phyloP scores from a whole-genome alignment of 2,888 invertebrate species.

The Fragum whitleyi region DNA sequence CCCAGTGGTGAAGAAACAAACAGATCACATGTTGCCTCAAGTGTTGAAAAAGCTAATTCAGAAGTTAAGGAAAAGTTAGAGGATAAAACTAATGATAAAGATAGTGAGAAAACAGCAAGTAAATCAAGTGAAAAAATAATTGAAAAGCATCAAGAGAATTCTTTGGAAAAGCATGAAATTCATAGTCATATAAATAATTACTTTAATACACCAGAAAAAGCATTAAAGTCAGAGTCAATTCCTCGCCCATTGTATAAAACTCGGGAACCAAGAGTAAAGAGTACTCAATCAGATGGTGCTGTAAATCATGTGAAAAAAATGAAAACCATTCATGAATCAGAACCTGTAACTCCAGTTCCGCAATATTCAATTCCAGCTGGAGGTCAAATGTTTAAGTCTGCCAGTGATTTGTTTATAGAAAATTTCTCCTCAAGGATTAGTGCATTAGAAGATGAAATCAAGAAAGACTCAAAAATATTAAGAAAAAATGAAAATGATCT shows the following conservation, averaged over 20 bases:
- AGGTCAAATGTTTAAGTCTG: constrained; percentile 68
- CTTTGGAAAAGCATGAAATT: neutral
- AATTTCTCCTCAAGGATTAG: constrained; percentile 72
- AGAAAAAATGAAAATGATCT: constrained; percentile 60
- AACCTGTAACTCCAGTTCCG: constrained; percentile 52
- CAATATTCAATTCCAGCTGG: constrained; percentile 59
- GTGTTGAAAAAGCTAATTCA: neutral
- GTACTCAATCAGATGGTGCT: constrained; percentile 64
- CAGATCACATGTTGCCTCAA: constrained; percentile 1
- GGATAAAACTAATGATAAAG: neutral
- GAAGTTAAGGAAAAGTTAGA: constrained; percentile 1
- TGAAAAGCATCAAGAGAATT: neutral
- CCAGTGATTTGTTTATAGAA: constrained; percentile 77
- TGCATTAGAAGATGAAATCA: constrained; percentile 75
- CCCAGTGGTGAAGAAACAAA: constrained; percentile 42
- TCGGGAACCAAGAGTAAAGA: constrained; percentile 48
- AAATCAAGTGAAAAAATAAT: neutral
- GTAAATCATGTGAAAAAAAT: constrained; percentile 49
- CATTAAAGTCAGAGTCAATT: constrained; percentile 16
- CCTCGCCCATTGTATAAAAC: constrained; percentile 36
- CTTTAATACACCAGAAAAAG: constrained; percentile 19
- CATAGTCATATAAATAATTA: constrained; percentile 9
- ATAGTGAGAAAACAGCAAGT: neutral
- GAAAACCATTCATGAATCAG: constrained; percentile 56
- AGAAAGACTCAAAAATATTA: constrained; percentile 65